phyloP scores from a whole-genome alignment of 2,113 vertebrate genomes.

The Oreochromis spilurus region DNA sequence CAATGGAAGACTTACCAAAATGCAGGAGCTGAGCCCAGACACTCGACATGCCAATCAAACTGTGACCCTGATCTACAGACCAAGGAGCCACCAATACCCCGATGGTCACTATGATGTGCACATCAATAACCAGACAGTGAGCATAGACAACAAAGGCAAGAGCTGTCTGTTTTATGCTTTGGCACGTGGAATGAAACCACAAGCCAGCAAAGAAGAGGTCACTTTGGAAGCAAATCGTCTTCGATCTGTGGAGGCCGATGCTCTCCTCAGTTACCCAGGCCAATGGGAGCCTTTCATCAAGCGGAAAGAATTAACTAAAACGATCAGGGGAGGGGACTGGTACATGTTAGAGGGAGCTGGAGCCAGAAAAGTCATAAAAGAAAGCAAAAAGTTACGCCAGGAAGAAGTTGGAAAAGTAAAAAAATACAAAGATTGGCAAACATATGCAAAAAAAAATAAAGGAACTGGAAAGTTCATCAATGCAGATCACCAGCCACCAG shows the following conservation, averaged over 20 bases:
- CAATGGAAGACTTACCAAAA: background rate
- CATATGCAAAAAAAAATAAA: fast-evolving
- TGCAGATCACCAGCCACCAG: constrained; percentile 1
- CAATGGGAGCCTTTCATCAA: constrained; percentile 8
- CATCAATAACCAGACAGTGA: background rate
- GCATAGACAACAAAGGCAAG: background rate
- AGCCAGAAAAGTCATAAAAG: background rate
- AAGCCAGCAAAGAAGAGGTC: background rate
- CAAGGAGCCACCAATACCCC: background rate
- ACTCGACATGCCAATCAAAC: background rate
- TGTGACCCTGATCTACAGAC: constrained; percentile 12
- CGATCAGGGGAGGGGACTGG: constrained; percentile 16
- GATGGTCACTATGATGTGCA: background rate
- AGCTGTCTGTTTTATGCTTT: background rate
- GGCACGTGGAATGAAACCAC: background rate
- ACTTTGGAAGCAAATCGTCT: background rate
- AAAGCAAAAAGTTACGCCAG: background rate
- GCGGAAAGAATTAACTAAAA: background rate
- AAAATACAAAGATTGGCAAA: background rate
- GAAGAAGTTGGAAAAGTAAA: background rate
- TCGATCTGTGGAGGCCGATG: background rate
- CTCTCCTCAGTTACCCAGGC: background rate
- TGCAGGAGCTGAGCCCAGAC: background rate
- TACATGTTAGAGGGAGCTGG: background rate
- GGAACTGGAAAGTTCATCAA: background rate